Percentiles rank a stretch among this genome's conserved stretches.
phyloP scores from a whole-genome alignment of 2,888 invertebrate genomes.

The Perdita meconis region DNA sequence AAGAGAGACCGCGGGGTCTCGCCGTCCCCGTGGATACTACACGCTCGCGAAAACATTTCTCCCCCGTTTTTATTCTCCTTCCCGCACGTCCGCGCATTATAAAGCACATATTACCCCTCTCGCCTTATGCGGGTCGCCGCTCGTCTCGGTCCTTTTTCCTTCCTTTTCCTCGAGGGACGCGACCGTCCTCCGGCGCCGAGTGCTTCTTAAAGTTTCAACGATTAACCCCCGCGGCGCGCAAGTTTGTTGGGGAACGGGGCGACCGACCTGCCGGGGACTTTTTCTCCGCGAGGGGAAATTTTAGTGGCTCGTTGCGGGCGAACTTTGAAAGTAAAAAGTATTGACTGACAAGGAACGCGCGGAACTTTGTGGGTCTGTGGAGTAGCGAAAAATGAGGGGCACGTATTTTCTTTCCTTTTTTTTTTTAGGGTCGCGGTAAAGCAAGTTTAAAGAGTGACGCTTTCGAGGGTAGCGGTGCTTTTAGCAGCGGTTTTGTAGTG shows the following conservation, averaged over 20 bases:
- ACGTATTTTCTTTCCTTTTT: too few relatives aligned
- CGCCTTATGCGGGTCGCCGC: constrained; percentile 43
- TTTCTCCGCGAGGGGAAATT: constrained; percentile 2
- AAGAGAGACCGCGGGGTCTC: constrained; percentile 68
- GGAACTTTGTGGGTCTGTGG: not conserved
- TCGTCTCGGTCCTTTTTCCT: constrained; percentile 2
- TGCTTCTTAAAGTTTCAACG: constrained; percentile 52
- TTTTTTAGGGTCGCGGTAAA: too few relatives aligned
- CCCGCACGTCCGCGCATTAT: constrained; percentile 59
- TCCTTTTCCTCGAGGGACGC: constrained; percentile 25
- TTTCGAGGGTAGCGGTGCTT: too few relatives aligned
- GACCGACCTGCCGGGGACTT: not conserved
- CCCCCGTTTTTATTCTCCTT: constrained; percentile 48
- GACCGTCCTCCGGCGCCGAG: constrained; percentile 9
- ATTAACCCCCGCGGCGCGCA: constrained; percentile 5
- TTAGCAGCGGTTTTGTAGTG: too few relatives aligned
- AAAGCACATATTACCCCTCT: constrained; percentile 65
- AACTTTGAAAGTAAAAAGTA: not conserved
- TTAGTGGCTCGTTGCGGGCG: not conserved
- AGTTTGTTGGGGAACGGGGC: not conserved
- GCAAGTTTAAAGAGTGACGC: too few relatives aligned
- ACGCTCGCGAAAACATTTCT: constrained; percentile 69
- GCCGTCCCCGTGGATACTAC: constrained; percentile 58
- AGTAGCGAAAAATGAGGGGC: too few relatives aligned
- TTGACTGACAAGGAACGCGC: not conserved